Conservation (phyloP, 2,113 vertebrate species). For the Diglossa brunneiventris region DNA sequence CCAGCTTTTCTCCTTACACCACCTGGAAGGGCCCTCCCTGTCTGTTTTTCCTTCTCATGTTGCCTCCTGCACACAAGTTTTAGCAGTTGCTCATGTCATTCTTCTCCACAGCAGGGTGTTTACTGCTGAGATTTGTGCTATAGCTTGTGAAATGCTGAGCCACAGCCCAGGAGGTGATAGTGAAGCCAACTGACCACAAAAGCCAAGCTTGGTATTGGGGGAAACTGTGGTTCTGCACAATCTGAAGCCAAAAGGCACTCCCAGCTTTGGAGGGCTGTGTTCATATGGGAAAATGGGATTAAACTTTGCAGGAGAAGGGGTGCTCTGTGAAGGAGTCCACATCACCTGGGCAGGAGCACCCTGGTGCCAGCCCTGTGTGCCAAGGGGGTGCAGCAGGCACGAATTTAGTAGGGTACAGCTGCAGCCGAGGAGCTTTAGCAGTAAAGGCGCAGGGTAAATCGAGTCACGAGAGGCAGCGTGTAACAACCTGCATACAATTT, state of each 20-base stretch:
- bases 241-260: neutral
- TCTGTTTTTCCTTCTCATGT: neutral
- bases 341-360: too few relatives aligned
- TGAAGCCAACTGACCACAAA: neutral
- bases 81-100: neutral
- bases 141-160: neutral
- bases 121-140: neutral
- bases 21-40: neutral
- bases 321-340: too few relatives aligned
- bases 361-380: accelerated
- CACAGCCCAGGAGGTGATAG: accelerated
- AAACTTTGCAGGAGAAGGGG: neutral
- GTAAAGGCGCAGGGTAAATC: accelerated
- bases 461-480: accelerated
- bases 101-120: neutral
- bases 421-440: neutral
- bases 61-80: neutral
- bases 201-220: neutral
- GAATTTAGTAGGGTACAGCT: neutral
- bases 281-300: neutral
- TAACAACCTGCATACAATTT: neutral
- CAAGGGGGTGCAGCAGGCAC: accelerated
- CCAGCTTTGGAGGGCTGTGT: accelerated
- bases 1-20: neutral
- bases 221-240: accelerated